Conservation (phyloP, 2,888 invertebrate genomes). For the Dolomedes plantarius region DNA sequence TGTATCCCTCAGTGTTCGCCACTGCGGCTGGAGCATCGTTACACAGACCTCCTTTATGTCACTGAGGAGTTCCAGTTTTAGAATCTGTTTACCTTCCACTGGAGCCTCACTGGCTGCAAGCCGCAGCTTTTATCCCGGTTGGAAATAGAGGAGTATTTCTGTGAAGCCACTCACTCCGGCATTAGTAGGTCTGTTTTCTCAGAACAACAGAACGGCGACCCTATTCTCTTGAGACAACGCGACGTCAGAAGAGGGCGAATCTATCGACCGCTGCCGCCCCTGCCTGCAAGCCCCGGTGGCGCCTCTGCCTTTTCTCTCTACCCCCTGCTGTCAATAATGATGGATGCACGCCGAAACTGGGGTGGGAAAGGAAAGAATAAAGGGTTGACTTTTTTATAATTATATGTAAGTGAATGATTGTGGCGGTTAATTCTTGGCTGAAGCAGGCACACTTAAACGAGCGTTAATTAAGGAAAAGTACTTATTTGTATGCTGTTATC, state of each 20-base stretch:
- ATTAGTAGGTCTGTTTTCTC: too few species aligned
- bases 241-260: conserved; percentile 43
- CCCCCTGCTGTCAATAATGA: conserved; percentile 55
- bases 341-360: conserved; percentile 20
- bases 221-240: conserved; percentile 26
- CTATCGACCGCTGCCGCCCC: conserved; percentile 40
- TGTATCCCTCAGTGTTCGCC: too few species aligned
- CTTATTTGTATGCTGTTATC: neutral
- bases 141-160: too few species aligned
- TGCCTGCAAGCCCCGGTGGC: conserved; percentile 38
- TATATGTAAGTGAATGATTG: neutral
- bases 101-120: too few species aligned
- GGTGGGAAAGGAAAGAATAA: neutral
- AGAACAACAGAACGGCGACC: neutral
- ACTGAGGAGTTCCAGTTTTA: too few species aligned
- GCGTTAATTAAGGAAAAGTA: neutral
- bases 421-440: neutral
- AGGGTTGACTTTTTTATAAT: neutral
- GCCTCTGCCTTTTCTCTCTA: conserved; percentile 17
- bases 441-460: neutral
- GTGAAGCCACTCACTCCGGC: too few species aligned
- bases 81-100: too few species aligned
- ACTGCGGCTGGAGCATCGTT: too few species aligned
- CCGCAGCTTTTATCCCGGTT: too few species aligned
- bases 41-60: too few species aligned